phyloP scores from a whole-genome alignment of 2,888 invertebrate genomes.

The Yponomeuta sedellus region DNA sequence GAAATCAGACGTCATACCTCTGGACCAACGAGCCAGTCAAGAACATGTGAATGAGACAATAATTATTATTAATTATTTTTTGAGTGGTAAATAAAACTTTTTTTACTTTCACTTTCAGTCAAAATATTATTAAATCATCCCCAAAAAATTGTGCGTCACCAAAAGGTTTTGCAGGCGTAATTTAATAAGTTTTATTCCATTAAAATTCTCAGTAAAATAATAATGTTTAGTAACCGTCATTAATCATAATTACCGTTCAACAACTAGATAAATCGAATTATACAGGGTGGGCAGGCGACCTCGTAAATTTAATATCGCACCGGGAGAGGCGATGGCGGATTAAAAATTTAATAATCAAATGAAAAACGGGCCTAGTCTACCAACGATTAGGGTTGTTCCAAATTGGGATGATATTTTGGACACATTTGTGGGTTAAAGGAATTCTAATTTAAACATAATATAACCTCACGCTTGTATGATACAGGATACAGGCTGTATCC shows the following conservation, averaged over 20 bases:
- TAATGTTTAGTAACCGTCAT: not conserved
- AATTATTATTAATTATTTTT: too few species aligned
- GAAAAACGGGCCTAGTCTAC: slow-evolving; percentile 2
- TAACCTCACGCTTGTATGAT: too few species aligned
- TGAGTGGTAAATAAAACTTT: too few species aligned
- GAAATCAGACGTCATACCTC: too few species aligned
- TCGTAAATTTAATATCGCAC: slow-evolving; percentile 16
- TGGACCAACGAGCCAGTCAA: too few species aligned
- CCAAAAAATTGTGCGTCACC: too few species aligned
- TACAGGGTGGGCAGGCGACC: slow-evolving; percentile 16
- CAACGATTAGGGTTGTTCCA: not conserved
- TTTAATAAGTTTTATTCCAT: not conserved
- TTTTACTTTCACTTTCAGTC: too few species aligned
- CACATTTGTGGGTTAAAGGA: not conserved
- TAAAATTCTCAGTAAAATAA: not conserved
- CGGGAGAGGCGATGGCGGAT: not conserved
- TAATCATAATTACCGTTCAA: not conserved
- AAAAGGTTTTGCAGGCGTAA: too few species aligned
- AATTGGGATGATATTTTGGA: not conserved
- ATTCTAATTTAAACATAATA: too few species aligned
- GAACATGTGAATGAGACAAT: too few species aligned
- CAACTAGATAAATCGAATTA: not conserved
- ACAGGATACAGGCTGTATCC: too few species aligned
- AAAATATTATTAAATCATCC: too few species aligned
- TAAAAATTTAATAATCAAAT: slow-evolving; percentile 10